Evolutionary conservation across 2,113 vertebrate species (phyloP).

Genomic region (Empidonax alnorum): DNA sequence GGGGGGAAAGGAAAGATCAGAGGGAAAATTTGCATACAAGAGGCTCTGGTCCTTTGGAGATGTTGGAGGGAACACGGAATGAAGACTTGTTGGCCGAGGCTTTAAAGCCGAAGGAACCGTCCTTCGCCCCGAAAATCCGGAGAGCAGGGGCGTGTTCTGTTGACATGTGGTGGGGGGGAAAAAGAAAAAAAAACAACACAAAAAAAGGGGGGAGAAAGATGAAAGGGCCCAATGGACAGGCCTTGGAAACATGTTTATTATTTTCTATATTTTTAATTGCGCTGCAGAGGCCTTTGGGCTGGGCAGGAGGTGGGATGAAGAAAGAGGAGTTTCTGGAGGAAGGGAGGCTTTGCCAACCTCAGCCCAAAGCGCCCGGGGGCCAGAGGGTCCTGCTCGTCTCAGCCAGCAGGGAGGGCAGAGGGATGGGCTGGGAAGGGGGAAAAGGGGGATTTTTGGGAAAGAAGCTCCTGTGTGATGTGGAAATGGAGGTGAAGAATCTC

Average conservation of each 20-base stretch:
- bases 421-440: background rate
- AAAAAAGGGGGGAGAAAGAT: background rate
- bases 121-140: background rate
- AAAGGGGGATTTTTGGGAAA: background rate
- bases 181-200: background rate
- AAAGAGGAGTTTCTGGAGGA: no score
- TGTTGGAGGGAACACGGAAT: background rate
- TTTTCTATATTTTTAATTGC: conserved; percentile 18
- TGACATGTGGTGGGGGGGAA: background rate
- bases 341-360: background rate
- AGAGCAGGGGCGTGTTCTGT: conserved; percentile 20
- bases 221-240: conserved; percentile 27
- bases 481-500: background rate
- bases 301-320: background rate
- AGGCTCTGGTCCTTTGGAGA: background rate
- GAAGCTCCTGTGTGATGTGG: rapidly evolving
- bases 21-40: conserved; percentile 14
- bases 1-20: background rate
- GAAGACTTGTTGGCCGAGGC: conserved; percentile 7
- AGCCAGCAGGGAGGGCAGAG: background rate
- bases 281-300: background rate
- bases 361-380: background rate
- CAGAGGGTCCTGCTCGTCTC: background rate
- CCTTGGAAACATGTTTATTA: conserved; percentile 14
- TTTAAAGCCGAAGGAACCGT: conserved; percentile 3